phyloP scores from a whole-genome alignment of 2,888 invertebrate species.

The Gisinianus flammeolus region DNA sequence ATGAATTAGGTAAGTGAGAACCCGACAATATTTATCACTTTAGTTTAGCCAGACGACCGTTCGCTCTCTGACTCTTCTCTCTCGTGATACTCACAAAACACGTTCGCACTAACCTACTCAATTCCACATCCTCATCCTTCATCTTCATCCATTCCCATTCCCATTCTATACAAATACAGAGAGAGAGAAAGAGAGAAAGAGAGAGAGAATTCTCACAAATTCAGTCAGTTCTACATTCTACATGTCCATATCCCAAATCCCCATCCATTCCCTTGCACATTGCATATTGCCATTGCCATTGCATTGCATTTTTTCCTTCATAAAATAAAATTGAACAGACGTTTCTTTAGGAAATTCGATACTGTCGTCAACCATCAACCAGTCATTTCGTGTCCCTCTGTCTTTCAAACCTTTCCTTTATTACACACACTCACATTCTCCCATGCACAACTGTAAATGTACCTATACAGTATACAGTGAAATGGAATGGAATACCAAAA shows the following conservation, averaged over 20 bases:
- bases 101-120: conserved; percentile 31
- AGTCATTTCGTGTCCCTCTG: conserved; percentile 16
- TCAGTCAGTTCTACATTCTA: neutral
- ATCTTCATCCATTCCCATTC: conserved; percentile 23
- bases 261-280: neutral
- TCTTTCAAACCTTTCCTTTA: neutral
- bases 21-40: conserved; percentile 38
- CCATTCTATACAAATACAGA: neutral
- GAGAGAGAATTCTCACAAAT: neutral
- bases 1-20: conserved; percentile 39
- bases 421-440: neutral
- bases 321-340: conserved; percentile 16
- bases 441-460: neutral
- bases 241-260: neutral
- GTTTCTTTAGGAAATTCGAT: conserved; percentile 11
- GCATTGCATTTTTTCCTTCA: neutral
- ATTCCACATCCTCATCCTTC: conserved; percentile 37
- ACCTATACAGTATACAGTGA: too few species aligned
- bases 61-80: conserved; percentile 22
- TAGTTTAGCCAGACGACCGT: conserved; percentile 40
- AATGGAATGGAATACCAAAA: too few species aligned
- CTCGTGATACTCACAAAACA: conserved; percentile 27
- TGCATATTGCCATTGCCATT: too few species aligned
- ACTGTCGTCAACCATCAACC: conserved; percentile 10
- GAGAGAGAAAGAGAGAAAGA: neutral